These are phyloP conservation scores for Halichoerus grypus DNA, from an alignment of 2,113 vertebrate species.

Conservation along the genomic window DNA sequence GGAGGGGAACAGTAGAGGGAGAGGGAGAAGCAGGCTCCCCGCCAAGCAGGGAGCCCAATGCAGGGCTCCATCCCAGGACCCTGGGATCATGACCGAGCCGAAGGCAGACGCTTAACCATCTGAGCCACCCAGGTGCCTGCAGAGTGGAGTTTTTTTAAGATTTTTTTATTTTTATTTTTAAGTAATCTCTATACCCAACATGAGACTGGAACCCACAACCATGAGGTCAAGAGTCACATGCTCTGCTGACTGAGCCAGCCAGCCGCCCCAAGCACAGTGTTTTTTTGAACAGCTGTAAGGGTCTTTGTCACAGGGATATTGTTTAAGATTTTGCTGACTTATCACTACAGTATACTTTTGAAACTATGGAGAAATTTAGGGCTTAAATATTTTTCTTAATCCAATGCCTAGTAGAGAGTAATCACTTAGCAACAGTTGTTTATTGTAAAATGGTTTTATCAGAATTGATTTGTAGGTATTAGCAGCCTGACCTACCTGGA, in stretches of 20 bases:
- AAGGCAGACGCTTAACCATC: no score
- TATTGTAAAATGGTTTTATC: not conserved
- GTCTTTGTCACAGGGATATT: not conserved
- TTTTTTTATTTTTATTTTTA: not conserved
- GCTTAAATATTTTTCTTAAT: conserved; percentile 5
- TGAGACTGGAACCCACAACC: not conserved
- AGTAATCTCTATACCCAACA: not conserved
- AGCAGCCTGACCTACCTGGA: not conserved
- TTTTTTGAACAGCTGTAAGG: not conserved
- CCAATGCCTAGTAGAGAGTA: not conserved
- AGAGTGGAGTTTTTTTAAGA: not conserved
- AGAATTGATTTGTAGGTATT: not conserved
- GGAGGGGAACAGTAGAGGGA: no score
- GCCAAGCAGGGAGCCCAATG: no score
- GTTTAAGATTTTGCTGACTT: not conserved
- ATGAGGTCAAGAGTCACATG: not conserved
- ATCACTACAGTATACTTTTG: not conserved
- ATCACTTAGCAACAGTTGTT: not conserved
- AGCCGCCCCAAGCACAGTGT: not conserved
- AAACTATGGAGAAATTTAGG: conserved; percentile 40
- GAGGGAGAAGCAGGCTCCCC: no score
- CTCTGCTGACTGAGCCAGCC: not conserved
- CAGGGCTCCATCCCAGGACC: no score
- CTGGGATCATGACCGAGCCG: no score
- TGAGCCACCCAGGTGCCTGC: no score